These are phyloP conservation scores for Pterocles gutturalis DNA, from an alignment of 2,113 vertebrate genomes.

Conservation along the genomic window DNA sequence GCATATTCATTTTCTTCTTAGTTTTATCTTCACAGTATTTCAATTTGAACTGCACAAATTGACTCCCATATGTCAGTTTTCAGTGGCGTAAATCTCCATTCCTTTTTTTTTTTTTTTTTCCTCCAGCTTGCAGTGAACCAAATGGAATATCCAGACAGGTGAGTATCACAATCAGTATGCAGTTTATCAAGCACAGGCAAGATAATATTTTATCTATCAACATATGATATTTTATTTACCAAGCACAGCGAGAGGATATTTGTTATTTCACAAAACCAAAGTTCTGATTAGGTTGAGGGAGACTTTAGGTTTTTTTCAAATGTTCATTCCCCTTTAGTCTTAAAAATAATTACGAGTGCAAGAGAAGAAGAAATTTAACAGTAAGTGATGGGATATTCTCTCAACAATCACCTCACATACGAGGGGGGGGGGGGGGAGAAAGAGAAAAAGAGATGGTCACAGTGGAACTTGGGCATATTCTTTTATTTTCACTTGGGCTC, in stretches of 20 bases:
- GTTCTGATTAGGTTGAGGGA: not conserved
- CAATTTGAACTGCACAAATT: not conserved
- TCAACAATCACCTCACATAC: not conserved
- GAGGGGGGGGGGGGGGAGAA: not conserved
- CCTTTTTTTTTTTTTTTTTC: not conserved
- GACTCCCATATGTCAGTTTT: not conserved
- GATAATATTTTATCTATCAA: not conserved
- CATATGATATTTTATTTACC: too few species aligned
- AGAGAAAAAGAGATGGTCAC: not conserved
- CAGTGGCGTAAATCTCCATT: not conserved
- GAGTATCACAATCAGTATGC: not conserved
- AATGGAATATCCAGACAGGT: slow-evolving; percentile 58
- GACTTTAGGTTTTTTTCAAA: not conserved
- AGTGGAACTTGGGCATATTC: not conserved
- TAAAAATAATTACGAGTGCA: not conserved
- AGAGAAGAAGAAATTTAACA: not conserved
- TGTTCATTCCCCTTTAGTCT: not conserved
- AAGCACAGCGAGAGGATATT: not conserved
- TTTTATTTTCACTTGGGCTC: not conserved
- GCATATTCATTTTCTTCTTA: not conserved
- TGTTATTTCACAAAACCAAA: not conserved
- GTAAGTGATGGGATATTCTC: not conserved
- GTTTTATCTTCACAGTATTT: not conserved
- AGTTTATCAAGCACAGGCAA: not conserved
- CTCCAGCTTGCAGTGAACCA: slow-evolving; percentile 64